Evolutionary conservation across 2,797 vertebrate species (phyloP).

Genomic region (Lepidocolaptes lacrymiger): DNA sequence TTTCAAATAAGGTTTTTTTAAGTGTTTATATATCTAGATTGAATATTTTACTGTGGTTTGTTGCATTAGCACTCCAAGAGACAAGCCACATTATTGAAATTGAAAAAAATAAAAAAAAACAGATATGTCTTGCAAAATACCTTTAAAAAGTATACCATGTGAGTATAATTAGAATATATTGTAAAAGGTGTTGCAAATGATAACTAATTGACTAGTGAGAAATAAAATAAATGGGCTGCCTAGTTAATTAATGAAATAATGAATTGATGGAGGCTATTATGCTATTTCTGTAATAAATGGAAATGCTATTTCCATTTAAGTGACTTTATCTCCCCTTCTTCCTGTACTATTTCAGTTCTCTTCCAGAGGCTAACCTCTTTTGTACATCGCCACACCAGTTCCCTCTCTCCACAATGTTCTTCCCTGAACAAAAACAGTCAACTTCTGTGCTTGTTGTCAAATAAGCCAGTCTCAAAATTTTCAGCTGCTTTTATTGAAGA

Average conservation of each 20-base stretch:
- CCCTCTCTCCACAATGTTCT: not conserved
- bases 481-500: not conserved
- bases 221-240: not conserved
- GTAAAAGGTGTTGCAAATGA: not conserved
- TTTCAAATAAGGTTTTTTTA: not conserved
- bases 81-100: not conserved
- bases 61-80: not conserved
- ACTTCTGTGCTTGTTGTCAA: not conserved
- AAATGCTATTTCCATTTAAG: not conserved
- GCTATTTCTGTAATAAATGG: not conserved
- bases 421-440: not conserved
- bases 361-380: not conserved
- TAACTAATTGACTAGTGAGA: not conserved
- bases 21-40: not conserved
- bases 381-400: rapidly evolving
- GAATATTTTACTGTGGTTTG: not conserved
- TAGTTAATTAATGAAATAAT: not conserved
- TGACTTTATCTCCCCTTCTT: not conserved
- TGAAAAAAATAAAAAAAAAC: not conserved
- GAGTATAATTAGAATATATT: not conserved
- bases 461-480: not conserved
- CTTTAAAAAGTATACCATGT: not conserved
- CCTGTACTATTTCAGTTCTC: not conserved
- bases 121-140: not conserved
- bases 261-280: not conserved